These are phyloP conservation scores for Megaceryle torquata DNA, from an alignment of 2,113 vertebrate species.

Conservation along the genomic window DNA sequence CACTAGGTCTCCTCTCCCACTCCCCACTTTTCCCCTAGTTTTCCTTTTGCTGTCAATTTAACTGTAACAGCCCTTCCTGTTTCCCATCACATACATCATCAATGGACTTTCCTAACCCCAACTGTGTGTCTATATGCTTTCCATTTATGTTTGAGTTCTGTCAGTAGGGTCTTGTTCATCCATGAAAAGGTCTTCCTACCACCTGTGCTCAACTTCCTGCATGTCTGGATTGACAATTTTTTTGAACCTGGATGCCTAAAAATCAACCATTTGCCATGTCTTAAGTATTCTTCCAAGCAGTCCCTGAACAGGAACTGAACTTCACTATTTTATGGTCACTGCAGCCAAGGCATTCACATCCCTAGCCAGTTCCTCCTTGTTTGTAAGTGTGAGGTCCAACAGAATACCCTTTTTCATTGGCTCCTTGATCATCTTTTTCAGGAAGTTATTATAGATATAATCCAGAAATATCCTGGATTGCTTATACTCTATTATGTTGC, in stretches of 20 bases:
- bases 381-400: background rate
- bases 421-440: background rate
- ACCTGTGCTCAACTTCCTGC: background rate
- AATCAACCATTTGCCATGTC: background rate
- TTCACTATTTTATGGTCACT: background rate
- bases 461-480: background rate
- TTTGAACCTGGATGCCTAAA: background rate
- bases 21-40: background rate
- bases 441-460: background rate
- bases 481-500: background rate
- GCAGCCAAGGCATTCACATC: background rate
- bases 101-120: background rate
- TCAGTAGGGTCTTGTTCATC: background rate
- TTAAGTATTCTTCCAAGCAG: background rate
- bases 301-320: background rate
- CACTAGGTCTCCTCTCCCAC: background rate
- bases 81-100: background rate
- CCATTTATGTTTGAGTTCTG: background rate
- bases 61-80: background rate
- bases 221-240: background rate
- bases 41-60: background rate
- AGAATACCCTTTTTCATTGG: background rate
- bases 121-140: background rate
- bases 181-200: background rate
- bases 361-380: background rate